A percentile compares a stretch with the other conserved stretches of the same genome.
Evolutionary conservation across 2,113 vertebrate species (phyloP).

Genomic region (Bos indicus): DNA sequence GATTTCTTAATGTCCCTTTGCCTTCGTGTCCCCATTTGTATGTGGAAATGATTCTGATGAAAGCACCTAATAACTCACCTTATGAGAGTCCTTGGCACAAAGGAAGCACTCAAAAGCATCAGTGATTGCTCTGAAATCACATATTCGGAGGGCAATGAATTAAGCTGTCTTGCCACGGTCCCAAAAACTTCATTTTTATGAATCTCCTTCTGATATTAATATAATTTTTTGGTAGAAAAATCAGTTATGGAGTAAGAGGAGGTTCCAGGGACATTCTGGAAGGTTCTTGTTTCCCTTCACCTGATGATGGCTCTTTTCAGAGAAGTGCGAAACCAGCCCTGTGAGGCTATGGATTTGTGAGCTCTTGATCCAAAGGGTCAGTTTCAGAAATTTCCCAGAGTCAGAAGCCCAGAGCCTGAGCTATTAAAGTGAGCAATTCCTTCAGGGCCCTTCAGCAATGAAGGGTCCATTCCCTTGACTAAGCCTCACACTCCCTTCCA

Average conservation of each 20-base stretch:
- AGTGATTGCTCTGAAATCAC: neutral
- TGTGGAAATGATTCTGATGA: neutral
- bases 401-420: neutral
- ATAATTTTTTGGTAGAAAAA: neutral
- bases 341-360: neutral
- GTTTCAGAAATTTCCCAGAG: neutral
- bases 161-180: neutral
- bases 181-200: neutral
- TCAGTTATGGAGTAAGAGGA: neutral
- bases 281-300: neutral
- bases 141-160: neutral
- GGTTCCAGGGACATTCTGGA: neutral
- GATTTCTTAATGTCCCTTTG: neutral
- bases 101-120: neutral
- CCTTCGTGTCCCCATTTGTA: neutral
- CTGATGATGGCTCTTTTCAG: neutral
- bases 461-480: neutral
- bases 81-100: neutral
- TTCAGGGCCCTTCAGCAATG: neutral
- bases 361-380: neutral
- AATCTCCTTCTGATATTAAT: neutral
- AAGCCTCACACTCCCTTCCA: neutral
- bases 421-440: neutral
- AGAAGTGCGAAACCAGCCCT: neutral
- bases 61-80: neutral